Base-by-base conservation (phyloP, 64 coral and sea anemone species). In the Dendrophyllia cribrosa region DNA sequence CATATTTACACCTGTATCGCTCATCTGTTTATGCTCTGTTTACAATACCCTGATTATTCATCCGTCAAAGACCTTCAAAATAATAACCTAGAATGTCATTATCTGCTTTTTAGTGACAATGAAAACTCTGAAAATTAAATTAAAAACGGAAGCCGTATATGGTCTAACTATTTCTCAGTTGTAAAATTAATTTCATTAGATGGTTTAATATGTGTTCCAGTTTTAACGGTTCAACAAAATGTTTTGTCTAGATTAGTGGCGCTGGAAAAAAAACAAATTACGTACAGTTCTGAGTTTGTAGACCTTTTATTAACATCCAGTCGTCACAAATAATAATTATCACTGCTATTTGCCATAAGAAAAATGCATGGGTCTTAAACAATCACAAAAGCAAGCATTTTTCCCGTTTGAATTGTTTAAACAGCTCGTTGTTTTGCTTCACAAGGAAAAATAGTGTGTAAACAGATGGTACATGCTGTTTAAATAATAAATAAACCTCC, bases 401-500 rank as follows among this genome's bases (percentile, higher is more conserved):
- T 72, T 43, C 9, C 9, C 1, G 23, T 72, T 45, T 72, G 70
- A 72, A 72, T 44, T 43, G 70, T 43, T 34, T 34, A 34, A 43
- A 51, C 14, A 60, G n/a, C 21, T 59, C n/a, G 12, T 3, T 25
- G 55, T 79, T 79, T 25, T 49, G 70, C 9, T 79, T 43, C 77
- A 79, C 56, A 45, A 4, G 34, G 34, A 16, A 15, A 58, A 6
- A 79, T 22, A 59, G 21, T 5, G 52, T 59, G 11, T 11, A 2
- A 22, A 84, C 80, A 7, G 80, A 45, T 84, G 44, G 60, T 50
- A 51, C 48, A n/a, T 47, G 8, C 5, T 19, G 34, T 68, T 11
- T 84, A 66, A 84, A 67, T 52, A 84, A 84, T 67, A 67, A 20
- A 84, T 84, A 58, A 13, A 12, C 45, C 43, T 50, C 60, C 80